Percentiles rank a stretch among this genome's conserved stretches.
phyloP scores from a whole-genome alignment of 2,888 invertebrate genomes.

The Drosophila diplacantha region DNA sequence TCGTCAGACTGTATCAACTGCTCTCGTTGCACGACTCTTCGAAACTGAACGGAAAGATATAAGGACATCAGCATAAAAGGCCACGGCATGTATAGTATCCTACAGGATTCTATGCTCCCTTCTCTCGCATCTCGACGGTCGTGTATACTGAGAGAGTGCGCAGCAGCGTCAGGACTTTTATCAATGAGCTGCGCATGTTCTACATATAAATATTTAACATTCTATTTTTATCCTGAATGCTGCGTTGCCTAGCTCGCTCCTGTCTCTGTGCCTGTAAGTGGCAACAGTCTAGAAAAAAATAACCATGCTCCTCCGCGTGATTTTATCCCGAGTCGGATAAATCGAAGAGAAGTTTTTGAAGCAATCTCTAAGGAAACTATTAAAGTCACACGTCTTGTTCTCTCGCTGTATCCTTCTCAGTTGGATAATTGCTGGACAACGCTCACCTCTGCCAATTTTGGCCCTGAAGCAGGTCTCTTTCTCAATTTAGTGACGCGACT shows the following conservation, averaged over 20 bases:
- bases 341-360: neutral
- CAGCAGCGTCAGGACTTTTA: constrained; percentile 45
- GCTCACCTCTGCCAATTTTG: neutral
- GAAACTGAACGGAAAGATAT: constrained; percentile 57
- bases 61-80: constrained; percentile 60
- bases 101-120: constrained; percentile 60
- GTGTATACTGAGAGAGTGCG: constrained; percentile 40
- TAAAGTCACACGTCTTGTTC: neutral
- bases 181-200: constrained; percentile 67
- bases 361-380: neutral
- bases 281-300: constrained; percentile 6
- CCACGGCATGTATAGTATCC: constrained; percentile 55
- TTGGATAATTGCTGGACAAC: neutral
- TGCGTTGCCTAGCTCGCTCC: constrained; percentile 7
- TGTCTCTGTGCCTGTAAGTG: constrained; percentile 2
- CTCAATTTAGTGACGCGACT: constrained; percentile 12
- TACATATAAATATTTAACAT: constrained; percentile 54
- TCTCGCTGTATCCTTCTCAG: neutral
- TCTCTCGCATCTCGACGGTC: constrained; percentile 8
- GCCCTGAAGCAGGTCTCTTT: constrained; percentile 6
- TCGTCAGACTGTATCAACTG: constrained; percentile 59
- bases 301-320: neutral
- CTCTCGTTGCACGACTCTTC: constrained; percentile 69
- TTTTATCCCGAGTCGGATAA: neutral
- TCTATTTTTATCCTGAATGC: constrained; percentile 51